These are phyloP conservation scores for Lontra canadensis DNA, from an alignment of 2,113 vertebrate genomes.

Conservation along the genomic window DNA sequence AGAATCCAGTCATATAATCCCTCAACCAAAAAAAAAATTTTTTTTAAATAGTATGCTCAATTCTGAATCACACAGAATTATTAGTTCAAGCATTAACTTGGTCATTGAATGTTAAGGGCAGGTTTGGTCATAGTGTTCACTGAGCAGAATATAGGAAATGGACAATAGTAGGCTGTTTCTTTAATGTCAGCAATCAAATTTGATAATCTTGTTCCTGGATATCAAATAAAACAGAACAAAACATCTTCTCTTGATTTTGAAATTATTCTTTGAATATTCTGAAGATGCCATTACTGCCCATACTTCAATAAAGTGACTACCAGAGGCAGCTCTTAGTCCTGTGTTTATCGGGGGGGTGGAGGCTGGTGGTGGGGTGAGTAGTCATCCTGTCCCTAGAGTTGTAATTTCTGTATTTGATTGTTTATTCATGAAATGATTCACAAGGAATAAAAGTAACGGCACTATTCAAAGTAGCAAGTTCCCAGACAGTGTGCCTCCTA, in stretches of 20 bases:
- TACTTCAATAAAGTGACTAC: background rate
- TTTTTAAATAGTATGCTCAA: background rate
- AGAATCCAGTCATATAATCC: background rate
- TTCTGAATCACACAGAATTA: background rate
- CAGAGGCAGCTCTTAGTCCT: background rate
- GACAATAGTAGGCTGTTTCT: background rate
- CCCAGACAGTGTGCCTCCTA: background rate
- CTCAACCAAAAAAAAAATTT: background rate
- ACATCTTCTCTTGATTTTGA: background rate
- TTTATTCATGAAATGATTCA: slow-evolving; percentile 4
- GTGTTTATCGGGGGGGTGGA: background rate
- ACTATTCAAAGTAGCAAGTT: background rate
- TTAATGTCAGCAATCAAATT: background rate
- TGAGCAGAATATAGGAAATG: background rate
- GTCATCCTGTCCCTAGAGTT: background rate
- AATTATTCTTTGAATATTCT: background rate
- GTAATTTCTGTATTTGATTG: background rate
- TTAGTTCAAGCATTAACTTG: background rate
- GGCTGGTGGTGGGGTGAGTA: rapidly evolving
- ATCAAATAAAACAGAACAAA: background rate
- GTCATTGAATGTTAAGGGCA: background rate
- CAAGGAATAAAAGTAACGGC: background rate
- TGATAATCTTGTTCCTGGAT: background rate
- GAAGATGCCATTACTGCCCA: background rate
- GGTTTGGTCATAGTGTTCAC: background rate